These are phyloP conservation scores for Trisateles emortualis DNA, from an alignment of 2,888 invertebrate genomes.

Conservation along the genomic window DNA sequence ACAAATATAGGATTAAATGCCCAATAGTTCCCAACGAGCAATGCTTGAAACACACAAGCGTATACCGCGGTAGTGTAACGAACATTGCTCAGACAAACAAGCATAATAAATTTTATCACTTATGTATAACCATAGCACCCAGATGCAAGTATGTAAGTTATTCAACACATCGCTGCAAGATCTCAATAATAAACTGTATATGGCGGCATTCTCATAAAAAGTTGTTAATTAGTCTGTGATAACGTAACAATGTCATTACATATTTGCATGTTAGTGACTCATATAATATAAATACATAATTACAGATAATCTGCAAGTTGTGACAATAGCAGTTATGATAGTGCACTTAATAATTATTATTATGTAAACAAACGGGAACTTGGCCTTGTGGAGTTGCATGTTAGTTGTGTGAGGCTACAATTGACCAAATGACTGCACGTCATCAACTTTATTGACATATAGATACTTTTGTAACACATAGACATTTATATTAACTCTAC, in stretches of 20 bases:
- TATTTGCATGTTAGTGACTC: constrained; percentile 87
- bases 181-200: constrained; percentile 67
- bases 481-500: constrained; percentile 41
- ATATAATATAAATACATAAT: constrained; percentile 86
- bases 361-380: constrained; percentile 83
- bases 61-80: constrained; percentile 56
- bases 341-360: constrained; percentile 82
- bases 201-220: constrained; percentile 78
- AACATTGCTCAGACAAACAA: constrained; percentile 79
- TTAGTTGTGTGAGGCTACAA: constrained; percentile 86
- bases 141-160: constrained; percentile 86
- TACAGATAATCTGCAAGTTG: constrained; percentile 84
- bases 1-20: constrained; percentile 87
- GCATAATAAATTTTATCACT: constrained; percentile 83
- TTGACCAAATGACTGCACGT: constrained; percentile 80
- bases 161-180: constrained; percentile 73
- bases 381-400: constrained; percentile 87
- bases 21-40: constrained; percentile 86
- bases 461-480: constrained; percentile 46
- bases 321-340: constrained; percentile 85
- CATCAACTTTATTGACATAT: constrained; percentile 84
- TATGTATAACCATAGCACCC: constrained; percentile 86
- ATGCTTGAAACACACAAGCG: constrained; percentile 64
- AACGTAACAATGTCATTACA: constrained; percentile 80
- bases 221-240: constrained; percentile 80